Evolutionary conservation across 2,797 vertebrate genomes (phyloP), one percentile per base, ranked within the genome.

Genomic region (Sparidentex hasta): DNA sequence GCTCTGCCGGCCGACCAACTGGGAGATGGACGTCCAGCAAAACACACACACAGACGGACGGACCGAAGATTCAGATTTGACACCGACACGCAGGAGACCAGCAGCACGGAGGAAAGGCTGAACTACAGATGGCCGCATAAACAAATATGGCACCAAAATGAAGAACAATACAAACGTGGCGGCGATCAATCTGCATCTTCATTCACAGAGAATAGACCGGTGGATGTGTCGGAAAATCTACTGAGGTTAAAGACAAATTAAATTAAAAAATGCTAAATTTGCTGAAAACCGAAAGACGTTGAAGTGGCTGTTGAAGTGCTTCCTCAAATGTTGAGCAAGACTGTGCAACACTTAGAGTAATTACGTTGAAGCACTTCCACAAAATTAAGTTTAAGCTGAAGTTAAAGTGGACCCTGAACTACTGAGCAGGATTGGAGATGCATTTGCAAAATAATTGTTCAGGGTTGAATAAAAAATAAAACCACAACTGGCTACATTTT

Each of bases 1-100:
- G 65, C 78, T 85, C 78, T 64, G 84, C 62, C 41, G 71, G 62
- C 70, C 50, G 72, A 76, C 65, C 66, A 44, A 75, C 69, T 58
- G 59, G 73, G 57, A 72, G 76, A 75, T 2, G 65, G 65, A 5
- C n/a, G n/a, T 65, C 73, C 68, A 73, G 56, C 25, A 81, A 71
- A 71, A 71, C 33, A 63, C 52, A 59, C 51, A 77, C 50, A 61
- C 52, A 72, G 21, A 71, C 29, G 11, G 12, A 27, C 11, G 9
- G 33, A 52, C 61, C 38, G 55, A 64, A 44, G 48, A 68, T 58
- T 33, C n/a, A 66, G 9, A 46, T 47, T 1, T 9, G 50, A 79
- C 61, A 58, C 25, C 70, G 47, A 79, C 64, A 20, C 8, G 65
- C 1, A n/a, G 20, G 20, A 5, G 43, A 59, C 4, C 1, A 43